Evolutionary conservation across 1,140 invertebrate genomes (phyloP), one percentile per base, ranked within the genome.

Genomic region (Drosophila punjabiensis): DNA sequence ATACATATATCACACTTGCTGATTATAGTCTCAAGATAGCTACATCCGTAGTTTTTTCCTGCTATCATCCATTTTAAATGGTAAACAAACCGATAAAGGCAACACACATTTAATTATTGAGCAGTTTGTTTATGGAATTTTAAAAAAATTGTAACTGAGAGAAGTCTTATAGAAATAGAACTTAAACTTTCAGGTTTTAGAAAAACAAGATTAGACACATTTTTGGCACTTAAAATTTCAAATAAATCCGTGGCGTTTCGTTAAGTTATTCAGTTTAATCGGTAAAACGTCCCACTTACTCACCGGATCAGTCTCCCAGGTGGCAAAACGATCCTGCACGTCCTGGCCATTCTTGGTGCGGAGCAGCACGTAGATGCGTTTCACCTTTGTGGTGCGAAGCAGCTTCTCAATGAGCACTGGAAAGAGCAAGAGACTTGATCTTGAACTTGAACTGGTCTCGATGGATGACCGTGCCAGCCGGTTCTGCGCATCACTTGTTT

Each of bases 341-440:
- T 95, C 95, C 87, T 96, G 96, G 1, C 96, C 96, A 79, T 96
- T 96, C 92, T 98, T 98, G 0, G 95, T 90, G 53, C 97, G 94
- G 30, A 98, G 94, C 9, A 98, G 93, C 11, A 98, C 87, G 82
- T 97, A 97, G 28, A 98, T 95, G 24, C 94, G 95, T 18, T 94
- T 94, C 1, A 98, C 93, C 11, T 95, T 95, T 0, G 96, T 92
- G 92, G 97, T 97, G 35, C 97, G 94, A 3, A 98, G 93, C 35
- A 98, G 86, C 91, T 98, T 98, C 93, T 98, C 97, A 43, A 98
- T 95, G 10, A 98, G 93, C n/a, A 94, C 94, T 95, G 84, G 62
- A 88, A 87, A 39, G 37, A 53, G 30, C 14, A 66, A 41, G 18
- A 64, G 20, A 59, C 33, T 50, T 55, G 20, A 59, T 63, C 11